Percentiles rank a stretch among this genome's conserved stretches.
phyloP scores from a whole-genome alignment of 1,140 invertebrate species.

The Eciton burchellii region DNA sequence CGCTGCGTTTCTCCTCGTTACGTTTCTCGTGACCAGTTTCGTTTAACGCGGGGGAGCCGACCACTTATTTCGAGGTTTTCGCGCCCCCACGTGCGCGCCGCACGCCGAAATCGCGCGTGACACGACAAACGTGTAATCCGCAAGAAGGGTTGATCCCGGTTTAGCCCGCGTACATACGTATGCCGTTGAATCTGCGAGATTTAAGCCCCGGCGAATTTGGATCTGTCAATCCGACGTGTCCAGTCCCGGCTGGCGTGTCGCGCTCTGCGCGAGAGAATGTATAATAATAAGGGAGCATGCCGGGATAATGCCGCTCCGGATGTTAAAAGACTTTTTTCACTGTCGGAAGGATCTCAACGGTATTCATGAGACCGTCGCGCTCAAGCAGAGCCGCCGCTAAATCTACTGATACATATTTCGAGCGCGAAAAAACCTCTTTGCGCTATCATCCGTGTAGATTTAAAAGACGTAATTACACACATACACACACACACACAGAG shows the following conservation, averaged over 20 bases:
- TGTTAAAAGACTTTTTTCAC: slow-evolving; percentile 65
- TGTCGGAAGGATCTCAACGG: slow-evolving; percentile 56
- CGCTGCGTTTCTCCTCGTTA: neutral
- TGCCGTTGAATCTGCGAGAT: slow-evolving; percentile 65
- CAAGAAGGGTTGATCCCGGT: slow-evolving; percentile 83
- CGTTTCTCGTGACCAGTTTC: neutral
- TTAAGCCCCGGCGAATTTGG: slow-evolving; percentile 75
- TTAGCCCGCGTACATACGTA: slow-evolving; percentile 78
- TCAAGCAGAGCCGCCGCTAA: slow-evolving; percentile 5
- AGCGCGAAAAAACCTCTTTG: neutral
- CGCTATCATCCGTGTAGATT: too few relatives aligned
- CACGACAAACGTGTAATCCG: slow-evolving; percentile 82
- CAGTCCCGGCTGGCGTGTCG: slow-evolving; percentile 46
- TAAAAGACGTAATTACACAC: too few relatives aligned
- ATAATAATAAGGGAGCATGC: slow-evolving; percentile 65
- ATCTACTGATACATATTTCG: slow-evolving; percentile 35
- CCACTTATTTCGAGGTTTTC: slow-evolving; percentile 71
- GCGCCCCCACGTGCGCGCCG: slow-evolving; percentile 26
- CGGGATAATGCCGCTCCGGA: slow-evolving; percentile 57
- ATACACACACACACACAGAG: too few relatives aligned
- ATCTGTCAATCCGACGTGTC: slow-evolving; percentile 73
- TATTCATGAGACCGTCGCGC: slow-evolving; percentile 35
- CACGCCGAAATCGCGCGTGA: slow-evolving; percentile 79
- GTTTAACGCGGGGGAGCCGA: slow-evolving; percentile 32
- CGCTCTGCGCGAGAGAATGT: slow-evolving; percentile 58